Conservation (phyloP, 2,888 invertebrate genomes). For the Clivina fossor region DNA sequence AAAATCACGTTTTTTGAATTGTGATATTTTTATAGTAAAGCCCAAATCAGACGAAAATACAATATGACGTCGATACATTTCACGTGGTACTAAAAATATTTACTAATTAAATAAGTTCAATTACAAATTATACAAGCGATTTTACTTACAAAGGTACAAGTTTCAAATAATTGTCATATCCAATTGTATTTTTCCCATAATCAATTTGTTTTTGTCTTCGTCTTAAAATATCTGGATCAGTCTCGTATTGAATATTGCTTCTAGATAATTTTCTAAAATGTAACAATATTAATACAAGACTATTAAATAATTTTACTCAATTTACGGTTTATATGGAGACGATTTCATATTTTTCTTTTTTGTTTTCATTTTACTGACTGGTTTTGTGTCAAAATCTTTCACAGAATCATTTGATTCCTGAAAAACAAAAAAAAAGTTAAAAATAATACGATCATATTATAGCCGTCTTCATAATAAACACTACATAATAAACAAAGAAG, state of each 20-base stretch:
- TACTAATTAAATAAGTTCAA: no score
- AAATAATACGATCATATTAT: no score
- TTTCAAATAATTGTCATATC: conserved; percentile 75
- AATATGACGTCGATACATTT: no score
- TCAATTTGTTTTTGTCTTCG: conserved; percentile 92
- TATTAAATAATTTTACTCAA: background rate
- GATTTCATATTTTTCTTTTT: conserved; percentile 15
- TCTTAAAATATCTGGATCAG: conserved; percentile 68
- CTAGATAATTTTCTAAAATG: conserved; percentile 37
- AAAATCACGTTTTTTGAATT: no score
- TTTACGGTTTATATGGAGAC: conserved; percentile 26
- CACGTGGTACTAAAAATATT: no score
- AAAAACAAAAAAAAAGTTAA: background rate
- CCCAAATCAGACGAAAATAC: no score
- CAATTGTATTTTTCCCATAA: conserved; percentile 90
- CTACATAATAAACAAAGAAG: no score
- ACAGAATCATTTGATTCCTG: conserved; percentile 20
- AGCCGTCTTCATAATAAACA: no score
- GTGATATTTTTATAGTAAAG: no score
- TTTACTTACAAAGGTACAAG: conserved; percentile 68
- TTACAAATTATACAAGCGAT: no score
- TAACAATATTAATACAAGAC: conserved; percentile 29
- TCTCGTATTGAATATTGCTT: no score
- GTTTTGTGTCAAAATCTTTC: background rate
- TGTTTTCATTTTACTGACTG: conserved; percentile 12